These are phyloP conservation scores for Altica lythri DNA, from an alignment of 2,888 invertebrate species.

Conservation along the genomic window DNA sequence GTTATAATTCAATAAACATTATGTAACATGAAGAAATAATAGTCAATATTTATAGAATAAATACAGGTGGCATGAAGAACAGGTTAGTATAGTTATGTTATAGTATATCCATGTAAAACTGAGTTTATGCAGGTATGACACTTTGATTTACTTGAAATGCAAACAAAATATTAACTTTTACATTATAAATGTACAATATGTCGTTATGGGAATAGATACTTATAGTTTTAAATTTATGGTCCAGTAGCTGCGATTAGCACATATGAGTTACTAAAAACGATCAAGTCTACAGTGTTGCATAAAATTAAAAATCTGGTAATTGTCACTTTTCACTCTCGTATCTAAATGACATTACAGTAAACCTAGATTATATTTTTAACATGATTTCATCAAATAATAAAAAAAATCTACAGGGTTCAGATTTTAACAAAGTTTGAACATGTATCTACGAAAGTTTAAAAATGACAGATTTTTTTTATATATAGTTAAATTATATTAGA, in stretches of 20 bases:
- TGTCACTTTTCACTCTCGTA: too few relatives aligned
- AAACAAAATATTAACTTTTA: conserved; percentile 27
- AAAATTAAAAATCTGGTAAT: too few relatives aligned
- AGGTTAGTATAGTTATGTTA: conserved; percentile 29
- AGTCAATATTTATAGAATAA: conserved; percentile 33
- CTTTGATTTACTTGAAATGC: conserved; percentile 30
- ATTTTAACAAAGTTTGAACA: too few relatives aligned
- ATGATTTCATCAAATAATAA: too few relatives aligned
- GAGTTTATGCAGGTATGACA: too few relatives aligned
- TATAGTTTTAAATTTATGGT: conserved; percentile 33
- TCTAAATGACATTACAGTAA: too few relatives aligned
- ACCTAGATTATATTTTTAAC: too few relatives aligned
- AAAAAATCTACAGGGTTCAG: too few relatives aligned
- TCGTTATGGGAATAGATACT: conserved; percentile 19
- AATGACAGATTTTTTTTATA: too few relatives aligned
- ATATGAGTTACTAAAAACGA: background rate
- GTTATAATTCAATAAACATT: conserved; percentile 39
- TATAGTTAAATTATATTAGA: too few relatives aligned
- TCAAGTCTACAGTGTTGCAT: too few relatives aligned
- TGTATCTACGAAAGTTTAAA: too few relatives aligned
- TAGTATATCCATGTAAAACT: conserved; percentile 29
- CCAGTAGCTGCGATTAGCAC: conserved; percentile 34
- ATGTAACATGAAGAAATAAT: conserved; percentile 41
- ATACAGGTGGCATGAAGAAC: conserved; percentile 31
- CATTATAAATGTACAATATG: conserved; percentile 20